phyloP scores from a whole-genome alignment of 1,140 invertebrate species.

The Drosophila orena region DNA sequence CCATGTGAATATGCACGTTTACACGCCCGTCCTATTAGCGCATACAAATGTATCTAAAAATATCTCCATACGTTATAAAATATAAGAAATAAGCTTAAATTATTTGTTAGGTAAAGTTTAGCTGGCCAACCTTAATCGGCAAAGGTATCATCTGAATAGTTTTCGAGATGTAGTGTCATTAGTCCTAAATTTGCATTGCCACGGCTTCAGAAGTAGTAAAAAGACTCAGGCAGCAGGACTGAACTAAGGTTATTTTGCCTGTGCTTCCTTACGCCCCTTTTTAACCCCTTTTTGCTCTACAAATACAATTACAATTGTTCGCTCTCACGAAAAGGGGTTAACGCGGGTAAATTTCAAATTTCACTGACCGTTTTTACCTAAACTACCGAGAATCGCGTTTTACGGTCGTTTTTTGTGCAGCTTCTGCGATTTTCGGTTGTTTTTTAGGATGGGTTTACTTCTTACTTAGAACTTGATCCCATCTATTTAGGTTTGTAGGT shows the following conservation, averaged over 20 bases:
- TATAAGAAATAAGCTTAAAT: too few relatives aligned
- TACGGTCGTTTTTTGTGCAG: slow-evolving; percentile 28
- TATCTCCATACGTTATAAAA: not conserved
- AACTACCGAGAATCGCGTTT: slow-evolving; percentile 71
- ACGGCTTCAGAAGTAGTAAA: not conserved
- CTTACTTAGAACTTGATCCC: slow-evolving; percentile 57
- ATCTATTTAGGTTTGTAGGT: slow-evolving; percentile 80
- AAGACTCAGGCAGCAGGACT: not conserved
- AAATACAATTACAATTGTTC: slow-evolving; percentile 71
- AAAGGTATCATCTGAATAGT: not conserved
- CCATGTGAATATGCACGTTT: too few relatives aligned
- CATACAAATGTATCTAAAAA: too few relatives aligned
- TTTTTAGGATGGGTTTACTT: slow-evolving; percentile 43
- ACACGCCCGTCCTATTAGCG: too few relatives aligned
- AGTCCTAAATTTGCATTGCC: slow-evolving; percentile 21
- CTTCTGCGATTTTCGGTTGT: slow-evolving; percentile 37
- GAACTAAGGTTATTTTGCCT: slow-evolving; percentile 22
- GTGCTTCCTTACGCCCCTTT: slow-evolving; percentile 24
- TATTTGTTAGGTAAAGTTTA: too few relatives aligned
- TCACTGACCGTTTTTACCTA: slow-evolving; percentile 28
- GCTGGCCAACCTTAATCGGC: too few relatives aligned
- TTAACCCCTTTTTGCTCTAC: slow-evolving; percentile 73
- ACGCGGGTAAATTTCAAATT: slow-evolving; percentile 21
- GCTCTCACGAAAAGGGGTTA: slow-evolving; percentile 59
- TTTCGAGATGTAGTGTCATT: slow-evolving; percentile 1